Evolutionary conservation across 2,888 invertebrate species (phyloP), one percentile per base, ranked within the genome.

Genomic region (Ferdinandea cuprea): DNA sequence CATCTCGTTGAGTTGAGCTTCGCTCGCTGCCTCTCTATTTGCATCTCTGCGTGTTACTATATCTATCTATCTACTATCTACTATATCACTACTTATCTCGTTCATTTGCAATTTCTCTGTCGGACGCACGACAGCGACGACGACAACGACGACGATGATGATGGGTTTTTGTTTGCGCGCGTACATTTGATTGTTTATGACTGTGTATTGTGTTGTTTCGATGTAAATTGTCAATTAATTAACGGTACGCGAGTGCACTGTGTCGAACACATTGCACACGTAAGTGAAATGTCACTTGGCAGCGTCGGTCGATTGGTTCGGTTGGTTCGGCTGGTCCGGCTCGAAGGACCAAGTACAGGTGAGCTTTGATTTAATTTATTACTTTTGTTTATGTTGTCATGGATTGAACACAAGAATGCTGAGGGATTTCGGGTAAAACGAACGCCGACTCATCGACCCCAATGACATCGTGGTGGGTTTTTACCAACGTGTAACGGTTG

Each of bases 221-320:
- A 73, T 83, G 83, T 83, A 83, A 83, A 83, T 83, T 83, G 83
- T 77, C 83, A 83, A 83, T 83, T 83, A 83, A 83, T 83, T 83
- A 83, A 78, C 78, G 83, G 48, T 54, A 61, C 68, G 68, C 61
- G 68, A 78, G 72, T 78, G 66, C 71, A 81, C 30, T 71, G 71
- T 77, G 56, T 71, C 78, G 72, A 72, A 73, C 72, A 78, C 72
- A 83, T 56, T 72, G 83, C 72, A 61, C 48, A 83, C 78, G 78
- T 81, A 81, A 71, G 81, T 81, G 81, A 81, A 77, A 81, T 81
- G 76, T 78, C 78, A 78, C 58, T 42, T 50, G 28, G 44, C 59
- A 21, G 35, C 19, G 9, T n/a, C 37, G 44, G 21, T 4, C 13
- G 56, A 7, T 19, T 7, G 54, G 35, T 42, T 44, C 17, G 17